phyloP scores from a whole-genome alignment of 1,140 invertebrate species.

The Bombus confusus region DNA sequence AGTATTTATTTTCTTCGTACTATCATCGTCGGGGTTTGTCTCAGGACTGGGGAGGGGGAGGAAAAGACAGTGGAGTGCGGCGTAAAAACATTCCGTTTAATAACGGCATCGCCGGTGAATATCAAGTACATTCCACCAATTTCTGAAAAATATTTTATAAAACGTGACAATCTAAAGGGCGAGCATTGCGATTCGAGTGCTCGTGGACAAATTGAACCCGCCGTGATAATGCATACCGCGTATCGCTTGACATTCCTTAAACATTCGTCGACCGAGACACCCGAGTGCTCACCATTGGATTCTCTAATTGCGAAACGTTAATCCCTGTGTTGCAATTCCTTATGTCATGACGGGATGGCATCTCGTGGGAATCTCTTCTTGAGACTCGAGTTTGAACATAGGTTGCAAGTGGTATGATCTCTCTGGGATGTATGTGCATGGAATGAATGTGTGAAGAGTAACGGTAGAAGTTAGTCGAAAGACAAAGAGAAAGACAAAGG shows the following conservation, averaged over 20 bases:
- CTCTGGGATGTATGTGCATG: neutral
- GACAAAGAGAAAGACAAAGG: neutral
- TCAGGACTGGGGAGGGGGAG: neutral
- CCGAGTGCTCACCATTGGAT: conserved; percentile 5
- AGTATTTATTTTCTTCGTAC: conserved; percentile 64
- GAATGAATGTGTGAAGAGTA: neutral
- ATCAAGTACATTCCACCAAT: conserved; percentile 19
- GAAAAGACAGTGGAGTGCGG: neutral
- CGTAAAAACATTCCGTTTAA: conserved; percentile 41
- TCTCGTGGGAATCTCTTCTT: conserved; percentile 31
- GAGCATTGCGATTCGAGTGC: neutral
- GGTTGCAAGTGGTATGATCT: conserved; percentile 31
- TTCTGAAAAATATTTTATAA: conserved; percentile 27
- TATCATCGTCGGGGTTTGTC: conserved; percentile 40
- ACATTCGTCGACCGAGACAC: conserved; percentile 3
- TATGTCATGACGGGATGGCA: conserved; percentile 27
- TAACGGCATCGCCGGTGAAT: conserved; percentile 9
- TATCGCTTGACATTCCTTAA: conserved; percentile 22
- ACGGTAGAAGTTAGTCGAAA: conserved; percentile 2
- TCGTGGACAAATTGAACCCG: neutral
- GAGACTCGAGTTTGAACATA: neutral
- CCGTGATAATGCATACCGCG: neutral
- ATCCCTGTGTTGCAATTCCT: conserved; percentile 60
- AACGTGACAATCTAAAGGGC: neutral
- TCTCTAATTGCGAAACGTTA: conserved; percentile 67